Evolutionary conservation across 1,140 invertebrate species (phyloP).

Genomic region (Eriocheir sinensis): DNA sequence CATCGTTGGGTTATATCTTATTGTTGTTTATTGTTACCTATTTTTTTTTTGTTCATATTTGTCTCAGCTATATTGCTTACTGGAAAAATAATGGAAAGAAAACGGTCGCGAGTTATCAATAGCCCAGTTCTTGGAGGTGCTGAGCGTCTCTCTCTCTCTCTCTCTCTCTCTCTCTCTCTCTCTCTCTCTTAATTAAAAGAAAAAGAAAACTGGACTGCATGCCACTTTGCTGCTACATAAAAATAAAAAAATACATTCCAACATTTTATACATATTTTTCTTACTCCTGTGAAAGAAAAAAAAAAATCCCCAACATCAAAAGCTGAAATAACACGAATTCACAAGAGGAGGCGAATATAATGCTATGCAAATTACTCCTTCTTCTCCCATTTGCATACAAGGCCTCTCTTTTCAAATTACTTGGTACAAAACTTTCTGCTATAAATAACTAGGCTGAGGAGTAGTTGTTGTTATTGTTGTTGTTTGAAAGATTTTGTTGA

Average conservation of each 20-base stretch:
- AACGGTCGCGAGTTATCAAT: no score
- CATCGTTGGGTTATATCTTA: no score
- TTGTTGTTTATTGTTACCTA: no score
- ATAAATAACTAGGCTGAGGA: not conserved
- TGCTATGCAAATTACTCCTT: slow-evolving; percentile 14
- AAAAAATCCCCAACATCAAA: not conserved
- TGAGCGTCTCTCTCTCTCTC: no score
- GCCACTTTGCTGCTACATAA: not conserved
- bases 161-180: no score
- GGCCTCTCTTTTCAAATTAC: slow-evolving; percentile 16
- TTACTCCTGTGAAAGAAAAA: not conserved
- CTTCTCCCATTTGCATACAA: slow-evolving; percentile 13
- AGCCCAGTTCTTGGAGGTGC: no score
- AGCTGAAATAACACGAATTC: not conserved
- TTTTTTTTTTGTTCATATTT: no score
- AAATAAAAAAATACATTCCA: not conserved
- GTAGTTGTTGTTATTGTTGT: no score
- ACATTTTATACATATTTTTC: not conserved
- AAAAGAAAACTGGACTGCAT: no score
- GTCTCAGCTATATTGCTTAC: no score
- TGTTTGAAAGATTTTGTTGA: not conserved
- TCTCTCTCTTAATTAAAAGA: no score
- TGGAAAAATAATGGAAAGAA: no score
- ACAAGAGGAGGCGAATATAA: slow-evolving; percentile 13
- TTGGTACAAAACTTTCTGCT: not conserved